A percentile compares a stretch with the other conserved stretches of the same genome.
Evolutionary conservation across 2,797 vertebrate genomes (phyloP).

Genomic region (Typhlichthys subterraneus): DNA sequence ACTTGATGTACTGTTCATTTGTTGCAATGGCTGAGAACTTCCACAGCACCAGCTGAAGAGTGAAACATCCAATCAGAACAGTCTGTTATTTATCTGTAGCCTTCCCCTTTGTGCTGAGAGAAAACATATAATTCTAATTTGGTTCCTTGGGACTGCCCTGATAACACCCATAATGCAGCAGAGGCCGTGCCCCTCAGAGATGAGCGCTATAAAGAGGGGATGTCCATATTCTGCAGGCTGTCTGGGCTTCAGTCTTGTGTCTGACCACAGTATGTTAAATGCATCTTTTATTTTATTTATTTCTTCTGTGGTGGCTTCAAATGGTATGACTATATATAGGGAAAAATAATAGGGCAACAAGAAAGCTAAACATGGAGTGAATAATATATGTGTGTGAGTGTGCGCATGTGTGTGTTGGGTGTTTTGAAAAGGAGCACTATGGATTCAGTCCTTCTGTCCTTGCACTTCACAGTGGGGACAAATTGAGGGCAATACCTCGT

Average conservation of each 20-base stretch:
- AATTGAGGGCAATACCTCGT: neutral
- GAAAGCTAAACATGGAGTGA: neutral
- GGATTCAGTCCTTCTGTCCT: neutral
- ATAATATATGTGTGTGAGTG: neutral
- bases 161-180: too few relatives aligned
- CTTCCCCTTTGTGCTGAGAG: too few relatives aligned
- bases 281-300: neutral
- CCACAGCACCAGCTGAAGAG: too few relatives aligned
- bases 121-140: too few relatives aligned
- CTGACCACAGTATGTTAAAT: neutral
- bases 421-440: neutral
- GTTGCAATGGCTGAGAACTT: too few relatives aligned
- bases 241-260: neutral
- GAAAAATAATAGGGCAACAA: neutral
- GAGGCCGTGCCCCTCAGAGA: too few relatives aligned
- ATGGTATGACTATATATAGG: neutral
- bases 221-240: neutral
- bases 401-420: neutral
- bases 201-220: neutral
- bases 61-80: too few relatives aligned
- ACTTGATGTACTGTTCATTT: too few relatives aligned
- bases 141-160: too few relatives aligned
- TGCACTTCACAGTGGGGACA: neutral
- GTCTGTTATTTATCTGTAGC: too few relatives aligned
- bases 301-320: neutral